Percentiles rank a stretch among this genome's conserved stretches.
Conservation (phyloP, 2,797 vertebrate species). For the Bovichtus diacanthus region DNA sequence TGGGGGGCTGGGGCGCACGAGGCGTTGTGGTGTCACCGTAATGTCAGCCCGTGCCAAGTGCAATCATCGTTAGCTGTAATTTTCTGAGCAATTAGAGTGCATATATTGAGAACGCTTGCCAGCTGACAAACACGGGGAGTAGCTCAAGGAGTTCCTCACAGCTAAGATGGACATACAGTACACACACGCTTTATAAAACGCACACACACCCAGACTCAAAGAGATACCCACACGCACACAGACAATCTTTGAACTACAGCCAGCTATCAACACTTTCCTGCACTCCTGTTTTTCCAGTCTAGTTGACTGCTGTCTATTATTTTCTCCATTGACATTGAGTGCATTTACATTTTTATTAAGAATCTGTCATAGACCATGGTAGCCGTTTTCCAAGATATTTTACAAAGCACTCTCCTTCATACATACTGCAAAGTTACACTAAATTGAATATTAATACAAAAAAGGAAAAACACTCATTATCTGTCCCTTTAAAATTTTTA, state of each 20-base stretch:
- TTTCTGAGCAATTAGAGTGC: constrained; percentile 91
- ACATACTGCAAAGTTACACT: neutral
- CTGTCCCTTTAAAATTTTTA: neutral
- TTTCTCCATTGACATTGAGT: neutral
- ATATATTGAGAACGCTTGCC: constrained; percentile 87
- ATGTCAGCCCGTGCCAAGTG: constrained; percentile 87
- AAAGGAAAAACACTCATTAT: neutral
- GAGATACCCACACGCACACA: neutral
- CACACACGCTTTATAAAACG: constrained; percentile 49
- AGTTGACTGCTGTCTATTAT: neutral
- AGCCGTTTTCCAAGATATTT: neutral
- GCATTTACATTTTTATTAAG: neutral
- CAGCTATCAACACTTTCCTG: constrained; percentile 35
- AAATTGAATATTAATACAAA: neutral
- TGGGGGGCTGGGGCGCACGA: constrained; percentile 19
- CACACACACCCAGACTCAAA: constrained; percentile 20
- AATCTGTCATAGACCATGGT: neutral
- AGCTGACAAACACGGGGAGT: constrained; percentile 77
- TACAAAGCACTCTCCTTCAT: neutral
- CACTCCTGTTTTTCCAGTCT: neutral
- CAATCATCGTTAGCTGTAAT: constrained; percentile 87
- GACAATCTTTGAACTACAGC: constrained; percentile 22
- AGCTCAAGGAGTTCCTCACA: constrained; percentile 76
- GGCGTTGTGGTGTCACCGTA: constrained; percentile 77
- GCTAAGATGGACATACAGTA: constrained; percentile 48